Conservation (phyloP, 2,888 invertebrate genomes). For the Branchellion lobata region DNA sequence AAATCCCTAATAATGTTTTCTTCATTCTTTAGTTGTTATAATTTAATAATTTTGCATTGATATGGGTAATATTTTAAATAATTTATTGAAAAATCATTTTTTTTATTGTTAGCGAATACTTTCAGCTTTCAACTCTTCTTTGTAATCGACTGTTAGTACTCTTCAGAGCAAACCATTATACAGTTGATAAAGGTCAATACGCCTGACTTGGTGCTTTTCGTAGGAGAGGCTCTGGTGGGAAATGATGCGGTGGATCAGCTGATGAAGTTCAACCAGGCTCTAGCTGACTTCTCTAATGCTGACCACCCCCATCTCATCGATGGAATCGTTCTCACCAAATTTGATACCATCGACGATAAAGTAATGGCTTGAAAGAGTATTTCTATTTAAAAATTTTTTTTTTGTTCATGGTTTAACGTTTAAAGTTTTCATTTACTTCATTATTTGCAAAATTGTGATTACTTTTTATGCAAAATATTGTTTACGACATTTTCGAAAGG, state of each 20-base stretch:
- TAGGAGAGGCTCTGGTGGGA: slow-evolving; percentile 98
- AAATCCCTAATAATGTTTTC: not conserved
- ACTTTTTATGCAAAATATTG: not conserved
- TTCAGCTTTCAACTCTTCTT: too few relatives aligned
- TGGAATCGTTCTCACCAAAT: slow-evolving; percentile 97
- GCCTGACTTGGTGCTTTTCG: slow-evolving; percentile 96
- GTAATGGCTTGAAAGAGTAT: too few relatives aligned
- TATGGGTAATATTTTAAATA: too few relatives aligned
- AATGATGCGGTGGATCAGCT: slow-evolving; percentile 99
- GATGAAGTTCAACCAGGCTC: slow-evolving; percentile 94
- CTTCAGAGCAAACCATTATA: too few relatives aligned
- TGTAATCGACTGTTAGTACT: too few relatives aligned
- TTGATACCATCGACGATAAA: slow-evolving; percentile 99
- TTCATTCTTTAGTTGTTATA: not conserved
- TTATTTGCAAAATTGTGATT: too few relatives aligned
- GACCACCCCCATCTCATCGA: slow-evolving; percentile 79
- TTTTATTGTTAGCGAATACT: too few relatives aligned
- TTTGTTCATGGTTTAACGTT: not conserved
- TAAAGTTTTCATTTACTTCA: not conserved
- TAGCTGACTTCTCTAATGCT: slow-evolving; percentile 80
- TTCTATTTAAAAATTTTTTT: too few relatives aligned
- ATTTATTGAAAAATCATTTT: too few relatives aligned
- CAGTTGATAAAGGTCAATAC: slow-evolving; percentile 92
- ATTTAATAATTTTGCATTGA: not conserved
- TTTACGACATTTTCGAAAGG: slow-evolving; percentile 56